Conservation (phyloP, 2,888 invertebrate species). For the Dryococelus australis region DNA sequence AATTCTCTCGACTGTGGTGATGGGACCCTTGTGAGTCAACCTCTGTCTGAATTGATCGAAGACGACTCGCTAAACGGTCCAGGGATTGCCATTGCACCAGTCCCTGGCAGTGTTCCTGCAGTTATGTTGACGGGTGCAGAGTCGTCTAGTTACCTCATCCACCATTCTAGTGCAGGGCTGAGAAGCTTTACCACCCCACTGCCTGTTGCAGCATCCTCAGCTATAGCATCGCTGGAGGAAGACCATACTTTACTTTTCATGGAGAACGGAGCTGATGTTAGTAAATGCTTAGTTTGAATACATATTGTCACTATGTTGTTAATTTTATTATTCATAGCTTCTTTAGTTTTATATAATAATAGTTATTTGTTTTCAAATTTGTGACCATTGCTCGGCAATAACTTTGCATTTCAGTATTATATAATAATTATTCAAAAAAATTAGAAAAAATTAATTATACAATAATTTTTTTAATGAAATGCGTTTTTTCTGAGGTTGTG, state of each 20-base stretch:
- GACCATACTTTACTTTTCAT: not conserved
- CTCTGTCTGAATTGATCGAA: not conserved
- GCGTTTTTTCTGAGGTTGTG: too few species aligned
- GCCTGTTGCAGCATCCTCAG: not conserved
- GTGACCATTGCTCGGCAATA: too few species aligned
- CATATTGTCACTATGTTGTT: too few species aligned
- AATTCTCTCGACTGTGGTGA: not conserved
- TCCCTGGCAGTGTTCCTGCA: conserved; percentile 1
- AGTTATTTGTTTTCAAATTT: too few species aligned
- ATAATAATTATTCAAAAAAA: too few species aligned
- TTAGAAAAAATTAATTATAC: too few species aligned
- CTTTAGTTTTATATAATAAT: too few species aligned
- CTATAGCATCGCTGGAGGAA: not conserved
- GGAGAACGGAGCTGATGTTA: not conserved
- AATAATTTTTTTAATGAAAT: too few species aligned
- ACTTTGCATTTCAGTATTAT: too few species aligned
- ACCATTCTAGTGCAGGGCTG: not conserved
- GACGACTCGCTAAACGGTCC: not conserved
- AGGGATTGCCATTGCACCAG: not conserved
- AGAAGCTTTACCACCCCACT: not conserved
- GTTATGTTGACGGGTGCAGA: not conserved
- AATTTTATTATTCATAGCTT: too few species aligned
- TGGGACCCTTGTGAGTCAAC: not conserved
- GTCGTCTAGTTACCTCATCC: not conserved
- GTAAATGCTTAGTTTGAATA: not conserved